These are phyloP conservation scores for Limnephilus lunatus DNA, from an alignment of 2,888 invertebrate species.

Conservation along the genomic window DNA sequence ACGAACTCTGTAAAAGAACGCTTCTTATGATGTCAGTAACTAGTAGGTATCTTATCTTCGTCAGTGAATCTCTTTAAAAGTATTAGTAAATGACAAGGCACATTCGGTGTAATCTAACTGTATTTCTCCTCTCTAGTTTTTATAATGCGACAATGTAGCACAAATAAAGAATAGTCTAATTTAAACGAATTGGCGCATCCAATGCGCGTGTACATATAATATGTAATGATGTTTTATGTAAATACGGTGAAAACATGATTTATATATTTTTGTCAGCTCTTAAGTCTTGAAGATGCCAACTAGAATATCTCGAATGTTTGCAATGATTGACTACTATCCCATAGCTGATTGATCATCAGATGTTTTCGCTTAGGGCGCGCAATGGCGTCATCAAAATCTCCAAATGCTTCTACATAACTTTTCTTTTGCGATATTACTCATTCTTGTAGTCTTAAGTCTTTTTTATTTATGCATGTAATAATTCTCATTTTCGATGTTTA, in stretches of 20 bases:
- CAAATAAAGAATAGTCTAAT: conserved; percentile 39
- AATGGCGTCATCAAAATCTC: conserved; percentile 12
- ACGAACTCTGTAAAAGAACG: conserved; percentile 24
- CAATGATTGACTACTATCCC: conserved; percentile 4
- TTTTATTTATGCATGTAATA: conserved; percentile 43
- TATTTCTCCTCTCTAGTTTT: conserved; percentile 37
- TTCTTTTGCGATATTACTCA: conserved; percentile 25
- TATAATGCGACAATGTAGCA: conserved; percentile 45
- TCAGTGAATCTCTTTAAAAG: conserved; percentile 41
- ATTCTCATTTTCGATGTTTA: conserved; percentile 40
- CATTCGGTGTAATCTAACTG: conserved; percentile 13
- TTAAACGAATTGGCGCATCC: conserved; percentile 42
- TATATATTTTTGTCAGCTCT: conserved; percentile 33
- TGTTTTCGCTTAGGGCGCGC: not conserved
- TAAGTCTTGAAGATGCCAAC: conserved; percentile 45
- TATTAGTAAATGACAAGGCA: conserved; percentile 23
- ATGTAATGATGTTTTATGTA: conserved; percentile 24
- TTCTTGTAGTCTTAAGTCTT: conserved; percentile 32
- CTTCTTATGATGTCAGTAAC: conserved; percentile 31
- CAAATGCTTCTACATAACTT: not conserved
- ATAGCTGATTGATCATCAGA: not conserved
- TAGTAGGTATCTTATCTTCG: not conserved
- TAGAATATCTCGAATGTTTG: conserved; percentile 33
- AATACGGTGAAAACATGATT: conserved; percentile 26
- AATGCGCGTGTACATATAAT: conserved; percentile 51